Conservation (phyloP, 1,140 invertebrate genomes). For the Heliconius eleuchia region DNA sequence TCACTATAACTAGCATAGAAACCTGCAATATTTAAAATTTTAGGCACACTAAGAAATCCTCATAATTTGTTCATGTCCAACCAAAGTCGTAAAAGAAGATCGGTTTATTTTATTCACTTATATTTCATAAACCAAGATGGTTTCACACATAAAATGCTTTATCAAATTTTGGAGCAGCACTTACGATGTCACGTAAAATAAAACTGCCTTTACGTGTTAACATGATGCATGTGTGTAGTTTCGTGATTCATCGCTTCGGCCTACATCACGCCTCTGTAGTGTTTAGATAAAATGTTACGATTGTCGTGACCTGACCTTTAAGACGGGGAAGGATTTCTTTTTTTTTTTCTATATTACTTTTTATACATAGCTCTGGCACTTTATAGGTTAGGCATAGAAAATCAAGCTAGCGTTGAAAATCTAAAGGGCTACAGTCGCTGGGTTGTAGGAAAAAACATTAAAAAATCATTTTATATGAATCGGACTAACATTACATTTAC, state of each 20-base stretch:
- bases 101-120: not conserved
- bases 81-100: not conserved
- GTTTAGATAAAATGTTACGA: slow-evolving; percentile 46
- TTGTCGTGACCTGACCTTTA: not conserved
- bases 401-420: too few relatives aligned
- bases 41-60: too few relatives aligned
- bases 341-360: not conserved
- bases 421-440: not conserved
- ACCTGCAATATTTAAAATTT: too few relatives aligned
- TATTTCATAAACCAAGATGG: not conserved
- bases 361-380: not conserved
- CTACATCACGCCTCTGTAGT: slow-evolving; percentile 48
- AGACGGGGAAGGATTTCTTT: not conserved
- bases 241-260: slow-evolving; percentile 59
- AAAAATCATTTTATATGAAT: not conserved
- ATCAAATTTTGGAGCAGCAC: slow-evolving; percentile 18
- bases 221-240: slow-evolving; percentile 41
- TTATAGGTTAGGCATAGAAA: not conserved
- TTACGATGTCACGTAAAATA: slow-evolving; percentile 55
- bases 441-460: not conserved
- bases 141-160: slow-evolving; percentile 22
- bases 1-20: not conserved
- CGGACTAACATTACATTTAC: not conserved
- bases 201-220: slow-evolving; percentile 51
- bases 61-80: not conserved